These are phyloP conservation scores for Leucoma salicis DNA, from an alignment of 2,888 invertebrate species.

Conservation along the genomic window DNA sequence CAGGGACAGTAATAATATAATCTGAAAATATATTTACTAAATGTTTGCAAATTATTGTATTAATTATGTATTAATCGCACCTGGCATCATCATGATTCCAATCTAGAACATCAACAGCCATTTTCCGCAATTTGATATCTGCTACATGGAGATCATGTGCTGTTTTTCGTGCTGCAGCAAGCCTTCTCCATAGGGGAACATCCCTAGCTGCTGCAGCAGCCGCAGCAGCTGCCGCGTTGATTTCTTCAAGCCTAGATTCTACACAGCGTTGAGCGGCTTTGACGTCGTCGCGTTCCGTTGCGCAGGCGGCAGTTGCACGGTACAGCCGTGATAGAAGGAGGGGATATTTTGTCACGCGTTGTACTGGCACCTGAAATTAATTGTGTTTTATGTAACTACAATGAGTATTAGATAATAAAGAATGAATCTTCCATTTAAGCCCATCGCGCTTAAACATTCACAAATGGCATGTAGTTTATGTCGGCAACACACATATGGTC, in stretches of 20 bases:
- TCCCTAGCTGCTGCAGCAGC: slow-evolving; percentile 94
- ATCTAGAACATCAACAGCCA: slow-evolving; percentile 95
- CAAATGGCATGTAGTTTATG: neutral
- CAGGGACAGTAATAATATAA: too few species aligned
- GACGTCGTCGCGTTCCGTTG: slow-evolving; percentile 91
- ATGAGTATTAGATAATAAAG: too few species aligned
- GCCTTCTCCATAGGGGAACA: slow-evolving; percentile 93
- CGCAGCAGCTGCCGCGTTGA: slow-evolving; percentile 96
- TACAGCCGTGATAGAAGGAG: slow-evolving; percentile 93
- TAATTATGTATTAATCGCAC: slow-evolving; percentile 32
- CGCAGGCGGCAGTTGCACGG: slow-evolving; percentile 93
- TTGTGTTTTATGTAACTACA: too few species aligned
- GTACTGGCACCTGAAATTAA: slow-evolving; percentile 92
- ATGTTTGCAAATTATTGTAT: neutral
- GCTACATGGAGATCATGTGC: slow-evolving; percentile 93
- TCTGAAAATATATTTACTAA: too few species aligned
- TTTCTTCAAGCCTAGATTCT: slow-evolving; percentile 95
- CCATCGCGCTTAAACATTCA: neutral
- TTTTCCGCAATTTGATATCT: slow-evolving; percentile 94
- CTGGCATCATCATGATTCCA: slow-evolving; percentile 97
- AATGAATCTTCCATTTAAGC: too few species aligned
- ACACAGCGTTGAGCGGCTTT: slow-evolving; percentile 95
- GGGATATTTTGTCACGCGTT: slow-evolving; percentile 98
- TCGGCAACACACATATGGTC: too few species aligned
- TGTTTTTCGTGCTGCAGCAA: slow-evolving; percentile 89